Conservation (phyloP, 2,888 invertebrate species). For the Lasioglossum pauxillum region DNA sequence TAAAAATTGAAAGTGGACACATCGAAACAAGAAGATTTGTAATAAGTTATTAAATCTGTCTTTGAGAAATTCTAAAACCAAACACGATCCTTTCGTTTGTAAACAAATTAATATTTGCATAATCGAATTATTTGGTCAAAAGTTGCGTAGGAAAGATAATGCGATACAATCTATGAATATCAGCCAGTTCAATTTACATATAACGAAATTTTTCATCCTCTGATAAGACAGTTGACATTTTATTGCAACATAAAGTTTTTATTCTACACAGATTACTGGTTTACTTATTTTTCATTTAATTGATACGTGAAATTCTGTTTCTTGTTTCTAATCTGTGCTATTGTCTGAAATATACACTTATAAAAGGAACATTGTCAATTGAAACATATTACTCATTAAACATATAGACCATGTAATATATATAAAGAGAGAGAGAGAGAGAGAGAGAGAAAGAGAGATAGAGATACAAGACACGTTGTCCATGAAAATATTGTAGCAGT, state of each 20-base stretch:
- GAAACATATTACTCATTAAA: background rate
- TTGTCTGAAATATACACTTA: background rate
- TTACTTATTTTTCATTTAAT: background rate
- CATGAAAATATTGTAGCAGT: conserved; percentile 62
- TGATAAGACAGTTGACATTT: background rate
- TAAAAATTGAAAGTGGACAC: conserved; percentile 5
- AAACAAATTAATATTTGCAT: conserved; percentile 57
- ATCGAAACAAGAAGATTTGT: background rate
- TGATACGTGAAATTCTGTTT: background rate
- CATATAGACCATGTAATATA: background rate
- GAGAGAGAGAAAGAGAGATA: too few species aligned
- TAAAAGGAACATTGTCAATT: conserved; percentile 2
- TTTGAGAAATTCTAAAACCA: background rate
- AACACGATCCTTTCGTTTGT: conserved; percentile 44
- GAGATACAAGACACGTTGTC: conserved; percentile 12
- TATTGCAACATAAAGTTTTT: background rate
- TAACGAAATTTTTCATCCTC: background rate
- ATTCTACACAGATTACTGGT: background rate
- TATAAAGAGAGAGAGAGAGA: too few species aligned
- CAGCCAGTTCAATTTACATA: background rate
- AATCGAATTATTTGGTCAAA: background rate
- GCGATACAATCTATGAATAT: background rate
- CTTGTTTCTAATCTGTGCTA: background rate
- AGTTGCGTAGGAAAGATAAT: background rate
- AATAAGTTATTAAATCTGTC: conserved; percentile 2